Conservation (phyloP, 2,113 vertebrate species). For the Cynoglossus semilaevis region DNA sequence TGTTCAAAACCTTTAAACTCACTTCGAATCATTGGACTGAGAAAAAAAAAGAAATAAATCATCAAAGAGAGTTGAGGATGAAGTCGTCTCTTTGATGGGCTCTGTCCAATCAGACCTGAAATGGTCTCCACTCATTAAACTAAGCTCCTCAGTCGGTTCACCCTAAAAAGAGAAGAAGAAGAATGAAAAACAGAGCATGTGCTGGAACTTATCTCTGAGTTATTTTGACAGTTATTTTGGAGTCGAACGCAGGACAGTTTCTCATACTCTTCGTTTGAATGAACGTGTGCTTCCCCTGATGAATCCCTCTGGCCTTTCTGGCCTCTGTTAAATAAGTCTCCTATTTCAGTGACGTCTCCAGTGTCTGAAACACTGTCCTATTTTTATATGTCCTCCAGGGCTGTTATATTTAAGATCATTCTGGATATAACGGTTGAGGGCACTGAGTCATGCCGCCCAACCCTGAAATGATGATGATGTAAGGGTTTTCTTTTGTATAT, state of each 20-base stretch:
- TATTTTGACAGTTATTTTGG: background rate
- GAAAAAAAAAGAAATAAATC: too few relatives aligned
- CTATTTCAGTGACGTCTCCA: slow-evolving; percentile 1
- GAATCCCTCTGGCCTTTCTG: background rate
- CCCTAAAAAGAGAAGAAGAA: slow-evolving; percentile 10
- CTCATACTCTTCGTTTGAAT: slow-evolving; percentile 8
- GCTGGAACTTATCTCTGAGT: background rate
- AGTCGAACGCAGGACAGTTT: slow-evolving; percentile 3
- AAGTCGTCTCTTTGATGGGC: slow-evolving; percentile 50
- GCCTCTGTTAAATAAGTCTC: slow-evolving; percentile 1
- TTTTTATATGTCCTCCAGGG: slow-evolving; percentile 2
- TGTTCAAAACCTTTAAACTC: too few relatives aligned
- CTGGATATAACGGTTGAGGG: background rate
- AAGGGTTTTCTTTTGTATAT: slow-evolving; percentile 1
- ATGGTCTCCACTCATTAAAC: slow-evolving; percentile 38
- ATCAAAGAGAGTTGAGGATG: slow-evolving; percentile 17
- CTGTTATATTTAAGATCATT: background rate
- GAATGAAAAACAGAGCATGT: too few relatives aligned
- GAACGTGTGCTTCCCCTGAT: background rate
- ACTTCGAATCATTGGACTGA: too few relatives aligned
- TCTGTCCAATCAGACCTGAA: slow-evolving; percentile 43
- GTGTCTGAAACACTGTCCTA: slow-evolving; percentile 3
- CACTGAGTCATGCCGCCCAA: slow-evolving; percentile 28
- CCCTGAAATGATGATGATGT: slow-evolving; percentile 6
- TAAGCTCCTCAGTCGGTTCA: slow-evolving; percentile 25